Base-by-base conservation (phyloP, 2,797 vertebrate species). In the Lagorchestes hirsutus region DNA sequence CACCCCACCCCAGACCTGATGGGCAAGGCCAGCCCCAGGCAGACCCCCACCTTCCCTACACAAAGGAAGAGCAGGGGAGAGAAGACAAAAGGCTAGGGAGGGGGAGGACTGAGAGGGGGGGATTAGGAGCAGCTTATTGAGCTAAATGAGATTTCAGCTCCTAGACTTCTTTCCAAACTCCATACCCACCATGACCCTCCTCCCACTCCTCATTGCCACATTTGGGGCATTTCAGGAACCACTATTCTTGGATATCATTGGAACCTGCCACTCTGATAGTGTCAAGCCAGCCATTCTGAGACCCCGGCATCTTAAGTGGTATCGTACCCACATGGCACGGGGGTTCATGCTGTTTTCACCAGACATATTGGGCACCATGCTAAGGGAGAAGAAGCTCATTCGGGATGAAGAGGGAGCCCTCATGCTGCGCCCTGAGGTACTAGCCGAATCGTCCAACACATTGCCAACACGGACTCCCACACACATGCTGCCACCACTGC, bases 211-310 rank as follows among this genome's bases (percentile, higher is more conserved):
- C 24, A 31, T 92, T 12, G 8, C 40, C 55, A 27, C 18, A 1
- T 34, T 40, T 93, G 87, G n/a, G 92, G 90, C 94, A 22, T 94
- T 55, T 0, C 92, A 99, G 99, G 99, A 99, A 1, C 99, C 99
- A 0, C 52, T 99, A 92, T 99, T 99, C 96, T 98, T 99, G 97
- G 99, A 99, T 96, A 97, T 99, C 97, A 98, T 99, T 95, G 99
- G 99, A 93, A 99, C 99, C 94, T 99, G 99, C 98, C 99, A 99
- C 97, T 99, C 99, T 24, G 99, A 99, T 94, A 98, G 95, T 91
- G 98, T 95, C 67, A 99, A 99, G 91, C 99, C 99, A 50, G 97
- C 97, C 91, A 96, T 99, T 56, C 98, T 99, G 96, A 99, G 97
- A 90, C 98, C 99, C 90, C 99, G 98, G 96, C 99, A 99, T 95